A percentile compares a stretch with the other conserved stretches of the same genome.
phyloP scores from a whole-genome alignment of 2,113 vertebrate genomes.

The Papio anubis region DNA sequence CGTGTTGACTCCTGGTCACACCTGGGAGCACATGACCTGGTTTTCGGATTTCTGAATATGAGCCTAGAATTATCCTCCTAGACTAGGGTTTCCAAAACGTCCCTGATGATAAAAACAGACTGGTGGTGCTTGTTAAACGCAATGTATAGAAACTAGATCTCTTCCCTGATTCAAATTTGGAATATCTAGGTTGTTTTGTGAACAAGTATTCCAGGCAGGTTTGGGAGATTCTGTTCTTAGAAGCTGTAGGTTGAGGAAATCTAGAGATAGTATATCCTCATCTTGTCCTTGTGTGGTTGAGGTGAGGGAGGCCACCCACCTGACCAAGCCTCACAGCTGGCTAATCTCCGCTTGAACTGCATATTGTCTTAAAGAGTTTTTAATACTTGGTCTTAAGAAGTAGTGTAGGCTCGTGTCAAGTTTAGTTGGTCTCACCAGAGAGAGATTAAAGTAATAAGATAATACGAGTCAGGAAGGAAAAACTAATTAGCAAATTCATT shows the following conservation, averaged over 20 bases:
- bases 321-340: not conserved
- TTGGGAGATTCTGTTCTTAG: not conserved
- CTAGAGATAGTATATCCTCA: no score
- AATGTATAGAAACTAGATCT: not conserved
- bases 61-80: not conserved
- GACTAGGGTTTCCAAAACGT: not conserved
- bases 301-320: no score
- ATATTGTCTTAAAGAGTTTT: no score
- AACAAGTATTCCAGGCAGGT: not conserved
- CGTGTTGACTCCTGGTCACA: not conserved
- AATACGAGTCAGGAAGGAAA: conserved; percentile 46
- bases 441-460: conserved; percentile 47
- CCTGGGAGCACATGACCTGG: not conserved
- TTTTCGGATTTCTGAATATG: not conserved
- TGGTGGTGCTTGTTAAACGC: not conserved
- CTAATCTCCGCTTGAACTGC: not conserved
- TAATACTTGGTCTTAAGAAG: not conserved
- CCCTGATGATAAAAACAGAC: not conserved
- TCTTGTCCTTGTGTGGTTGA: no score
- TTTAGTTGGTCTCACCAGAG: not conserved
- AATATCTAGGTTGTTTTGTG: not conserved
- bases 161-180: not conserved
- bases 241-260: not conserved
- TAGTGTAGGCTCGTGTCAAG: not conserved
- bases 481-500: conserved; percentile 59